Percentiles rank a stretch among this genome's conserved stretches.
phyloP scores from a whole-genome alignment of 2,888 invertebrate genomes.

The Atherix ibis region DNA sequence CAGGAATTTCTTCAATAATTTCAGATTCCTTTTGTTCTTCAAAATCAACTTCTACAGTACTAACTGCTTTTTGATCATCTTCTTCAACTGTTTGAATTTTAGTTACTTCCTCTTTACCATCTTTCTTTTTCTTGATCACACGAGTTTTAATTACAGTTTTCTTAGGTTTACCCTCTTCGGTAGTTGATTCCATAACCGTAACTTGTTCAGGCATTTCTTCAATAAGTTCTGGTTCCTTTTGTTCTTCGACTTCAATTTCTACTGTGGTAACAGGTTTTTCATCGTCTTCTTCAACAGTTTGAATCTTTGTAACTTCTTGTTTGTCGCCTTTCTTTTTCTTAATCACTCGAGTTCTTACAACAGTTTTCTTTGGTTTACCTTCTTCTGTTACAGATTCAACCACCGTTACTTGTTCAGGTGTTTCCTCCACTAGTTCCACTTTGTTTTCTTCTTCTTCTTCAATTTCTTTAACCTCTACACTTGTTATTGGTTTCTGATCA shows the following conservation, averaged over 20 bases:
- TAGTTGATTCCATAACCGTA: slow-evolving; percentile 8
- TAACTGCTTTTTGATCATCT: slow-evolving; percentile 22
- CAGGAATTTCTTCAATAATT: slow-evolving; percentile 23
- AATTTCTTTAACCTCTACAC: slow-evolving; percentile 13
- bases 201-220: slow-evolving; percentile 24
- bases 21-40: slow-evolving; percentile 9
- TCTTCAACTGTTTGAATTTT: slow-evolving; percentile 26
- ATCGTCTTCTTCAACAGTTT: slow-evolving; percentile 22
- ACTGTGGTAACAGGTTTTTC: slow-evolving; percentile 28
- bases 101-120: slow-evolving; percentile 24
- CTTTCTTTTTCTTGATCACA: slow-evolving; percentile 25
- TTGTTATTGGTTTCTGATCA: slow-evolving; percentile 22
- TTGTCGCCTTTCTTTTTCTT: slow-evolving; percentile 16
- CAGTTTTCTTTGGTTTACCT: slow-evolving; percentile 25
- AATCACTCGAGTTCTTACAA: slow-evolving; percentile 19
- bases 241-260: slow-evolving; percentile 15
- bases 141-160: slow-evolving; percentile 18
- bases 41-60: slow-evolving; percentile 14
- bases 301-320: slow-evolving; percentile 23
- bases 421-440: slow-evolving; percentile 17
- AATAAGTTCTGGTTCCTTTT: slow-evolving; percentile 11
- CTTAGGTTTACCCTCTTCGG: slow-evolving; percentile 21
- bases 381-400: slow-evolving; percentile 20
- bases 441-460: too few species aligned
- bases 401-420: slow-evolving; percentile 17